Evolutionary conservation across 2,888 invertebrate genomes (phyloP).

Genomic region (Bellardia pandia): DNA sequence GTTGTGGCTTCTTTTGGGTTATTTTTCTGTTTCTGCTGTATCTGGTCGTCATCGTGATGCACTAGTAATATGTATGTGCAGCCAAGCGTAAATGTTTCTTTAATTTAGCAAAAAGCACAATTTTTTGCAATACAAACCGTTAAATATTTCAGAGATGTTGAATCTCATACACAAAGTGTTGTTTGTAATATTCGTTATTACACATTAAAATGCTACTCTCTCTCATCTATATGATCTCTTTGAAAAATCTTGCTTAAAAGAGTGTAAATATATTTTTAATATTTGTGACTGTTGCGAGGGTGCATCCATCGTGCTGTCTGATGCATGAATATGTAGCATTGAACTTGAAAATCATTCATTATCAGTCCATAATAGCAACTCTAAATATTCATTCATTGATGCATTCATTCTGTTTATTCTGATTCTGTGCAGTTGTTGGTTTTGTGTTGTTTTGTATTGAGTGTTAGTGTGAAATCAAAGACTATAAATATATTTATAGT

Average conservation of each 20-base stretch:
- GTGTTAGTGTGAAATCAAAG: background rate
- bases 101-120: constrained; percentile 10
- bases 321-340: constrained; percentile 29
- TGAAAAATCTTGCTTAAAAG: constrained; percentile 1
- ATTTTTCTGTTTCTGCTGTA: constrained; percentile 6
- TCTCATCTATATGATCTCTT: constrained; percentile 7
- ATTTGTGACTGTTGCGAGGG: background rate
- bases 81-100: constrained; percentile 44
- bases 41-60: constrained; percentile 36
- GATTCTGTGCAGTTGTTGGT: background rate
- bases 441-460: background rate
- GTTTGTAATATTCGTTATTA: background rate
- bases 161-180: constrained; percentile 7
- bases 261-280: background rate
- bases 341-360: constrained; percentile 49
- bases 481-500: no score
- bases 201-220: background rate
- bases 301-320: constrained; percentile 26
- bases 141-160: constrained; percentile 43
- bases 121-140: constrained; percentile 42
- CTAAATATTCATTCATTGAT: constrained; percentile 31
- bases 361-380: background rate
- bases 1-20: constrained; percentile 53
- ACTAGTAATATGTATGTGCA: constrained; percentile 39
- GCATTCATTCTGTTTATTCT: background rate